Conservation (phyloP, 2,888 invertebrate species). For the Aspidiotus destructor region DNA sequence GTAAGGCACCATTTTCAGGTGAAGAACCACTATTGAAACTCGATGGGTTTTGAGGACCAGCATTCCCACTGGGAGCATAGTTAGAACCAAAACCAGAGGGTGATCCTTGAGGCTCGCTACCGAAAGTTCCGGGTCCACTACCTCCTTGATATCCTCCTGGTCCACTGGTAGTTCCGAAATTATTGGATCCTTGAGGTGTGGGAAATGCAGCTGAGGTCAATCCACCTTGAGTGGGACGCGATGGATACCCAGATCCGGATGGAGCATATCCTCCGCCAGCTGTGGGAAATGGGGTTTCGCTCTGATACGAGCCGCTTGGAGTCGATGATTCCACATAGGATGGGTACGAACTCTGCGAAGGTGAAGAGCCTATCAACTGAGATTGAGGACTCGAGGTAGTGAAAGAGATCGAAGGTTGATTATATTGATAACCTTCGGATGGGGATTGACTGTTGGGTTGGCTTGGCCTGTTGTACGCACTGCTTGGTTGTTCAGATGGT, state of each 20-base stretch:
- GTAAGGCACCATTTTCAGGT: slow-evolving; percentile 29
- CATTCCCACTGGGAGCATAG: slow-evolving; percentile 35
- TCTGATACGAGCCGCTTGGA: background rate
- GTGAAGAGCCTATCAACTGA: slow-evolving; percentile 9
- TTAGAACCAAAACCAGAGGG: slow-evolving; percentile 36
- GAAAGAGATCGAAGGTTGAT: slow-evolving; percentile 9
- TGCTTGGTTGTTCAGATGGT: slow-evolving; percentile 2
- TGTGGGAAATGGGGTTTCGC: background rate
- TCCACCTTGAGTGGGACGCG: no score
- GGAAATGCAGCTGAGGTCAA: background rate
- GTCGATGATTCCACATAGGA: background rate
- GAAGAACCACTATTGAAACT: slow-evolving; percentile 36
- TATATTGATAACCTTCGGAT: slow-evolving; percentile 28
- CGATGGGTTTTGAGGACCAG: slow-evolving; percentile 36
- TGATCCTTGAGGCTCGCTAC: slow-evolving; percentile 36
- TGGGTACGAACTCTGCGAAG: slow-evolving; percentile 7
- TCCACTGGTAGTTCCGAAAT: slow-evolving; percentile 22
- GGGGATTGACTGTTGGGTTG: slow-evolving; percentile 16
- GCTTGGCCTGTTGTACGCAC: slow-evolving; percentile 5
- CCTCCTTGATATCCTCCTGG: slow-evolving; percentile 35
- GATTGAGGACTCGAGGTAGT: slow-evolving; percentile 8
- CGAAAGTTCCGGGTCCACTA: slow-evolving; percentile 29
- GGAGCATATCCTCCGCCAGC: background rate
- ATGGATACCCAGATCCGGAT: slow-evolving; percentile 32
- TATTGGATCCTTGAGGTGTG: background rate